phyloP scores from a whole-genome alignment of 2,888 invertebrate genomes.

The Ametastegia equiseti region DNA sequence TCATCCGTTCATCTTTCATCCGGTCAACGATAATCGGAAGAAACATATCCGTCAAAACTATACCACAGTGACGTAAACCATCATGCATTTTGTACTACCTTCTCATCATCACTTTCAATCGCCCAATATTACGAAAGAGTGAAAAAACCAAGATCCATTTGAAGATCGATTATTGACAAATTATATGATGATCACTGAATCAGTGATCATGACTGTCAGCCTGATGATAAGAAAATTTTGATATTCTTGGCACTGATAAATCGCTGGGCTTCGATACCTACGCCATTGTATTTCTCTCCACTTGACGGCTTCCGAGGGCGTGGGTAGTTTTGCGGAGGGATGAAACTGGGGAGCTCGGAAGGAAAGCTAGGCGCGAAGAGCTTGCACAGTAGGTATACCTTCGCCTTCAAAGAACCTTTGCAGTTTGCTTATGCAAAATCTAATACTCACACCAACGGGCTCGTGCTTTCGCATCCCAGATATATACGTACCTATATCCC shows the following conservation, averaged over 20 bases:
- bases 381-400: conserved; percentile 44
- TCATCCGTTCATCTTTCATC: not conserved
- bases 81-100: not conserved
- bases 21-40: not conserved
- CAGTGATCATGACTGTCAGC: not conserved
- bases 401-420: conserved; percentile 44
- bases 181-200: not conserved
- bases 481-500: conserved; percentile 6
- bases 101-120: not conserved
- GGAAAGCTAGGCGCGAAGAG: conserved; percentile 44
- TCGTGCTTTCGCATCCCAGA: conserved; percentile 11
- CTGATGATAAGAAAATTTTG: not conserved
- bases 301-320: conserved; percentile 15
- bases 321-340: conserved; percentile 27
- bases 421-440: conserved; percentile 45
- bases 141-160: not conserved
- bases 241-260: not conserved
- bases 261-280: conserved; percentile 10
- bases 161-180: not conserved
- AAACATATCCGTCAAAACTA: not conserved
- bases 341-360: conserved; percentile 1
- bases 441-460: conserved; percentile 38
- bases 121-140: not conserved
- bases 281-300: conserved; percentile 39
- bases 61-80: not conserved